Evolutionary conservation across 2,888 invertebrate species (phyloP).

Genomic region (Cerastoderma edule): DNA sequence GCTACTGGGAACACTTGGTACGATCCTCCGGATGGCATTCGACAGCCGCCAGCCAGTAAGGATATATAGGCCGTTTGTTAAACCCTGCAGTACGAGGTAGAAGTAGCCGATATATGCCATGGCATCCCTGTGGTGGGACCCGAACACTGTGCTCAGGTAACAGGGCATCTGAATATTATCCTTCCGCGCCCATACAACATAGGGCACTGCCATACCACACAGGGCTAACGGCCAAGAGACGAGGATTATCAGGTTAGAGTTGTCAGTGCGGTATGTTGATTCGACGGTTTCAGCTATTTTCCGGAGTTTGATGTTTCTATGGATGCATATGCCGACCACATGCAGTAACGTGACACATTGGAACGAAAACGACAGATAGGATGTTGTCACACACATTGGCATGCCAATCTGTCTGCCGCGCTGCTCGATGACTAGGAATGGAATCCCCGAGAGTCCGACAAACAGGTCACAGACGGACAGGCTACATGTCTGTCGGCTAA

Average conservation of each 20-base stretch:
- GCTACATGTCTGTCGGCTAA: slow-evolving; percentile 11
- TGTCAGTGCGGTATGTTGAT: too few relatives aligned
- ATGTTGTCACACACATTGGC: background rate
- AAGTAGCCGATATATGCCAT: background rate
- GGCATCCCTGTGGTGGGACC: background rate
- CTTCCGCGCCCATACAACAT: background rate
- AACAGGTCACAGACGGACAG: background rate
- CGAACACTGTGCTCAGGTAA: background rate
- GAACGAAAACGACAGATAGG: background rate
- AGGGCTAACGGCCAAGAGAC: background rate
- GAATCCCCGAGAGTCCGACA: slow-evolving; percentile 3
- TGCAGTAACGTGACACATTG: slow-evolving; percentile 7
- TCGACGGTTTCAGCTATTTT: background rate
- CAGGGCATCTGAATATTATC: background rate
- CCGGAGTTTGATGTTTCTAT: background rate
- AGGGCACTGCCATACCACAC: background rate
- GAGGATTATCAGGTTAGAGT: background rate
- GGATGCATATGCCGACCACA: slow-evolving; percentile 4
- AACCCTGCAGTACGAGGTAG: slow-evolving; percentile 4
- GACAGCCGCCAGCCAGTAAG: background rate
- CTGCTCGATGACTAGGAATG: background rate
- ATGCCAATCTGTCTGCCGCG: background rate
- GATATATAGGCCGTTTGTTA: background rate
- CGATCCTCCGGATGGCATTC: background rate
- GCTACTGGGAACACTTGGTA: background rate